Conservation (phyloP, 37 sponge, comb jelly and placozoan genomes). For the Halisarca cf. caerulea region DNA sequence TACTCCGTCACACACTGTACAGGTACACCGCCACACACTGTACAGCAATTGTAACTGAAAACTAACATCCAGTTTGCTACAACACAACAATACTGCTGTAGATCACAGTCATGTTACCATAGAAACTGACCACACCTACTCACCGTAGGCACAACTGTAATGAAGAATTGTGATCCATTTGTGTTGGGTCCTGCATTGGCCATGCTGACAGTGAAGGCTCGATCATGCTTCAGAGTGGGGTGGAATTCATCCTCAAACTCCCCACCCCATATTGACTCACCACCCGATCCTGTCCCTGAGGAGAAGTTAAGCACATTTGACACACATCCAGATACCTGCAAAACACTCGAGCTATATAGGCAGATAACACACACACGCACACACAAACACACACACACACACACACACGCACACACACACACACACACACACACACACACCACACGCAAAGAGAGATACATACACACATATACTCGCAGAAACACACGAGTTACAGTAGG, state of each 20-base stretch:
- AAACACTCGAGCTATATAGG: background rate
- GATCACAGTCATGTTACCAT: too few species aligned
- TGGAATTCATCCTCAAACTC: slow-evolving; percentile 99
- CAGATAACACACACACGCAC: too few species aligned
- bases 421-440: too few species aligned
- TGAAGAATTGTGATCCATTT: slow-evolving; percentile 97
- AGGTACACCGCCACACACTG: too few species aligned
- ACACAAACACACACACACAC: too few species aligned
- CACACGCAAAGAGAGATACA: too few species aligned
- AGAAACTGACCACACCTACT: background rate
- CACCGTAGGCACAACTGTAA: slow-evolving; percentile 91
- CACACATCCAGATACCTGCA: background rate
- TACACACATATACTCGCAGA: slow-evolving; percentile 6
- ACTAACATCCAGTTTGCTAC: too few species aligned
- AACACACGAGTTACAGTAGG: background rate
- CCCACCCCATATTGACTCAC: slow-evolving; percentile 94
- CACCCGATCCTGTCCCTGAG: slow-evolving; percentile 95
- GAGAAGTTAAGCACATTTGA: too few species aligned
- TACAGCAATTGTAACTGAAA: too few species aligned
- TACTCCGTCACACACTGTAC: too few species aligned
- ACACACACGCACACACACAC: slow-evolving; percentile 25
- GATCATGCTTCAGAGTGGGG: slow-evolving; percentile 85
- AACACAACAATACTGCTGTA: too few species aligned
- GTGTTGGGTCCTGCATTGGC: slow-evolving; percentile 98
- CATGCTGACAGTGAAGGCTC: slow-evolving; percentile 93